Evolutionary conservation across 1,140 invertebrate species (phyloP).

Genomic region (Bradynema listronoti): DNA sequence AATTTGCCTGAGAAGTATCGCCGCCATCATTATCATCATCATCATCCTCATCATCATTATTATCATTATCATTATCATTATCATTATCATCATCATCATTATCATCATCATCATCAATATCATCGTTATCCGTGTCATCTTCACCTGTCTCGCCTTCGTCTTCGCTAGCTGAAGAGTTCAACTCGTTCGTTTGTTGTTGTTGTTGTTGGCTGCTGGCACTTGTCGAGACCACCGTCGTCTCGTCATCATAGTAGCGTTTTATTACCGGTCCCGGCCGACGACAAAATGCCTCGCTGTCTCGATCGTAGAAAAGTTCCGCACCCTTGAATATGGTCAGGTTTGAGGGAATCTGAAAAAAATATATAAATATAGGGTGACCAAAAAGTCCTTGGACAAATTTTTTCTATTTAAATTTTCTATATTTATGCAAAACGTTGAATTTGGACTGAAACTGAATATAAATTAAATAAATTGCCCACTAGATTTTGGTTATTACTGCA

Average conservation of each 20-base stretch:
- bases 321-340: conserved; percentile 37
- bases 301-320: conserved; percentile 36
- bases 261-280: conserved; percentile 3
- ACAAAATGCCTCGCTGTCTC: conserved; percentile 34
- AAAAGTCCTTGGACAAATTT: background rate
- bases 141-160: background rate
- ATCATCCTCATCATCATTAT: too few relatives aligned
- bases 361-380: background rate
- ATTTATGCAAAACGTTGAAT: conserved; percentile 5
- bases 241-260: conserved; percentile 9
- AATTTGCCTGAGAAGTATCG: too few relatives aligned
- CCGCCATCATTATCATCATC: too few relatives aligned
- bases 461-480: too few relatives aligned
- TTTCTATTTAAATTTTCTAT: conserved; percentile 2
- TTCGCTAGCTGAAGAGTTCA: conserved; percentile 4
- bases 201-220: background rate
- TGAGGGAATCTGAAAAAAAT: conserved; percentile 29
- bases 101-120: too few relatives aligned
- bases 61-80: too few relatives aligned
- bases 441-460: conserved; percentile 12
- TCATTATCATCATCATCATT: too few relatives aligned
- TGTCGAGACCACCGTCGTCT: background rate
- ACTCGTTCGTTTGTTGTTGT: conserved; percentile 1
- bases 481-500: too few relatives aligned
- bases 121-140: too few relatives aligned